Evolutionary conservation across 1,140 invertebrate species (phyloP), one percentile per base, ranked within the genome.

Genomic region (Drosophila cardini): DNA sequence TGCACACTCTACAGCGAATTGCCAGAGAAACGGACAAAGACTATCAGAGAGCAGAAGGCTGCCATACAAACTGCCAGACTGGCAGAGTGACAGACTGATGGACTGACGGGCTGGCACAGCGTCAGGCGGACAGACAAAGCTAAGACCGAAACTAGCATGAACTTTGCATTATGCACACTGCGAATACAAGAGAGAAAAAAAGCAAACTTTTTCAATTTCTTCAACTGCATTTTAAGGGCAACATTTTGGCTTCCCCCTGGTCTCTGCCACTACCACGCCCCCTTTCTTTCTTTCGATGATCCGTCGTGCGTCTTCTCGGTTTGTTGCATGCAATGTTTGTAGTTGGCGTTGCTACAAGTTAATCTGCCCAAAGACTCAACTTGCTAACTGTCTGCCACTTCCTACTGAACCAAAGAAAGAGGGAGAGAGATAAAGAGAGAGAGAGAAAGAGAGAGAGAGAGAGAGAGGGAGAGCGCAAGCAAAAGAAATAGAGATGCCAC

Each of bases 151-250:
- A 42, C 38, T 42, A 43, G 48, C 72, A 74, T 70, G 67, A 74
- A 70, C 67, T 74, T 70, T 74, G 40, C 72, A 74, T 74, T 70
- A 70, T 55, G 57, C 48, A 63, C 40, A 13, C 15, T 32, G 48
- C 48, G 21, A 40, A 9, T 43, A 45, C 38, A 61, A 65, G 30
- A 36, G 50, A 69, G 15, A 61, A 48, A 42, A n/a, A 42, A 38
- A 72, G 45, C 11, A 77, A 87, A 87, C 76, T 87, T 87, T 87
- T 87, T 87, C 83, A 87, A 87, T 87, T 87, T 87, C 84, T 87
- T 87, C 79, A 89, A 77, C 83, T 87, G 82, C 82, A 81, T 73
- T 70, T 63, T 65, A 48, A 21, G 64, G 55, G 21, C 26, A 21
- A 18, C 30, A 50, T 18, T 13, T 36, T 56, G 15, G n/a, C 15